Evolutionary conservation across 2,888 invertebrate genomes (phyloP), one percentile per base, ranked within the genome.

Genomic region (Drosophila multiciliata): DNA sequence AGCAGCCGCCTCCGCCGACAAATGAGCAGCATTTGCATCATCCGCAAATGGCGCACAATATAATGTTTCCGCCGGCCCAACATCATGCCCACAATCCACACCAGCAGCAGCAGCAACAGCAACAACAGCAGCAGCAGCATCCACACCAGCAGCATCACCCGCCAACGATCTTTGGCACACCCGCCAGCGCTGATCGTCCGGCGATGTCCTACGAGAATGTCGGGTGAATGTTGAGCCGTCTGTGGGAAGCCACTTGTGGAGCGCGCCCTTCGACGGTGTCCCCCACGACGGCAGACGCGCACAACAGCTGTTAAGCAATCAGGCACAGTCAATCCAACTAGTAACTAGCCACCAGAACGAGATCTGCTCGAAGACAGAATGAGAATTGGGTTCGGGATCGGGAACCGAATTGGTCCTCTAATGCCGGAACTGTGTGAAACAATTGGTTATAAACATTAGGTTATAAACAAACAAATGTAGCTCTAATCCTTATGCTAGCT

Each of bases 151-250:
- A 78, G 52, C 80, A 91, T 73, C 92, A 92, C 66, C 92, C 92
- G 64, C 88, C 91, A 35, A 90, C 92, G 71, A 87, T 92, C 74
- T 92, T 92, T 72, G 90, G 91, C 15, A 81, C 87, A 11, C 83
- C 91, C 3, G 78, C 91, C 8, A 83, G 90, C 26, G 74, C 91
- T 8, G 92, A 92, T 67, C 92, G 92, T 29, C 91, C 92, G 36
- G 86, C 91, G 20, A 92, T 92, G 91, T 85, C 92, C 23, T 92
- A 92, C 59, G 92, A 92, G 66, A 92, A 92, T 66, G 92, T 92
- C 66, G 92, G 92, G 72, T 92, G 92, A 91, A 90, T 90, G 82
- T 91, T 91, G 82, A 92, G 91, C 83, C 91, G 91, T 80, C 87
- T 91, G 77, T 91, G 91, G 92, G 91, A 91, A 86, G 92, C 91